Base-by-base conservation (phyloP, 2,888 invertebrate genomes). In the Oegoconia quadripuncta region DNA sequence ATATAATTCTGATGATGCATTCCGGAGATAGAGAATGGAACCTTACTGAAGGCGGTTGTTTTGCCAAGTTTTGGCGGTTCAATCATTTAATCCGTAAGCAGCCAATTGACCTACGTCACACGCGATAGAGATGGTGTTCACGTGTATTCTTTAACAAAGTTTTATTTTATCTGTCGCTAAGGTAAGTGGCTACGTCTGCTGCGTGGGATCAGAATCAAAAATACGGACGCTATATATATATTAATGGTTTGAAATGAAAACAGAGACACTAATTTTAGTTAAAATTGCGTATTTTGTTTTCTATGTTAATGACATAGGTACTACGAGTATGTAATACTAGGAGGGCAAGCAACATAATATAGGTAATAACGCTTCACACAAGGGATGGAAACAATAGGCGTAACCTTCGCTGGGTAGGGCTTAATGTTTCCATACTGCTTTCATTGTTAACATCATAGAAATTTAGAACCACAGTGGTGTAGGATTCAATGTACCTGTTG, bases 351-450 rank as follows among this genome's bases (percentile, higher is more conserved):
- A 13, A 41, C 41, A 37, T 16, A 37, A n/a, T n/a, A n/a, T n/a
- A n/a, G n/a, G n/a, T 18, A 29, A 11, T 8, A 15, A 23, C 33
- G 34, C 41, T 41, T 41, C 15, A 29, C 41, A 41, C 41, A 41
- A 41, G 41, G 23, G 37, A 41, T 41, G 41, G 41, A 27, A 37
- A 36, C 8, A 13, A 20, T 17, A 5, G 14, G 11, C 15, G 28
- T 28, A 8, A 15, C 15, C 14, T 15, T 33, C 17, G 4, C 8
- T 3, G 16, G 9, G 9, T 12, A 33, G 37, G 36, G 43, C 37
- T 34, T 35, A 34, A 37, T 40, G 37, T 40, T 40, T 37, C 23
- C 39, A 39, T 34, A 40, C 43, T 9, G 22, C 22, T 22, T 4
- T 22, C 8, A 17, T 17, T 13, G 3, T 2, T 22, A 28, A 28